Evolutionary conservation across 2,888 invertebrate species (phyloP).

Genomic region (Coleophora deauratella): DNA sequence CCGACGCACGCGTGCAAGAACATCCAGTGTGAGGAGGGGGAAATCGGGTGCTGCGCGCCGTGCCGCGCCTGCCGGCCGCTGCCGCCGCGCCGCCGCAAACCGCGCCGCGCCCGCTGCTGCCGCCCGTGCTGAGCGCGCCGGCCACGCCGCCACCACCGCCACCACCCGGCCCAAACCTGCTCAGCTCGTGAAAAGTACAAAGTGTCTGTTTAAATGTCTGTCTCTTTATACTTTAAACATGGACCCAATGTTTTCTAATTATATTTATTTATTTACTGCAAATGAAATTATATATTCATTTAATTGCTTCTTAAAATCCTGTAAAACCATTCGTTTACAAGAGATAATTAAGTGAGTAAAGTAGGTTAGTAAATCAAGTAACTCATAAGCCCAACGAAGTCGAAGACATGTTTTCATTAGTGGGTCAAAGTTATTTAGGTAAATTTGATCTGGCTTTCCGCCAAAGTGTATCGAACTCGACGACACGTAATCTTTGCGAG

Average conservation of each 20-base stretch:
- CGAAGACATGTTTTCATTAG: background rate
- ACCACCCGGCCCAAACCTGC: background rate
- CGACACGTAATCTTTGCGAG: too few species aligned
- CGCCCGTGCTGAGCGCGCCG: background rate
- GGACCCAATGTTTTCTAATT: too few species aligned
- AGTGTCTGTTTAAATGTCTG: too few species aligned
- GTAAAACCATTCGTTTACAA: too few species aligned
- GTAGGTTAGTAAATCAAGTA: background rate
- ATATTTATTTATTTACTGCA: too few species aligned
- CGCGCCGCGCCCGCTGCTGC: background rate
- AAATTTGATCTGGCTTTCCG: background rate
- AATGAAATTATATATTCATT: too few species aligned
- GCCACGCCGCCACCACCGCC: background rate
- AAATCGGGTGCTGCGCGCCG: slow-evolving; percentile 45
- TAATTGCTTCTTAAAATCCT: too few species aligned
- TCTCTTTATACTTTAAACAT: too few species aligned
- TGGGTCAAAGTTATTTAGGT: background rate
- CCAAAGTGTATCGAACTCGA: background rate
- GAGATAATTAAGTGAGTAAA: too few species aligned
- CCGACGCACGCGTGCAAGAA: slow-evolving; percentile 77
- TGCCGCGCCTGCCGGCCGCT: slow-evolving; percentile 37
- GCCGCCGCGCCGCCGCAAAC: slow-evolving; percentile 1
- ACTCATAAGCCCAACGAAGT: background rate
- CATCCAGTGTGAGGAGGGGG: slow-evolving; percentile 78
- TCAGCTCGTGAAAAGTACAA: too few species aligned